phyloP scores from a whole-genome alignment of 2,797 vertebrate species.

The Schizopygopsis pylzovi region DNA sequence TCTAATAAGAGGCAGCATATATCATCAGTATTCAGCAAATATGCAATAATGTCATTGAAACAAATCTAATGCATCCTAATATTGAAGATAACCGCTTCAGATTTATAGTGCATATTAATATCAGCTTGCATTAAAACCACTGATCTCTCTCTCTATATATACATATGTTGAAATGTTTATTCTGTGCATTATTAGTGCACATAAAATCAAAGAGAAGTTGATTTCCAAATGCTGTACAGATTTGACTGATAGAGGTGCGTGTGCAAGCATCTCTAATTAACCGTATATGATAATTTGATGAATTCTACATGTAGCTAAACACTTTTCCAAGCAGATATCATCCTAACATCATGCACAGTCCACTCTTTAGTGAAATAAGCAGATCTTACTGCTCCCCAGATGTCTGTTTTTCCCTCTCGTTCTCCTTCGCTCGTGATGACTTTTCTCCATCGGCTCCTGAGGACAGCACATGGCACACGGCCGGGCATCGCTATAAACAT shows the following conservation, averaged over 20 bases:
- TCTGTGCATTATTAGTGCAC: not conserved
- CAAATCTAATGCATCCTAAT: not conserved
- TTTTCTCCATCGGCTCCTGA: conserved; percentile 71
- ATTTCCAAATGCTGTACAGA: not conserved
- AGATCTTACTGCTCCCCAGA: conserved; percentile 63
- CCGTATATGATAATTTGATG: not conserved
- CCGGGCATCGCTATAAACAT: not conserved
- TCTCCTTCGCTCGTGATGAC: conserved; percentile 67
- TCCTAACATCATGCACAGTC: not conserved
- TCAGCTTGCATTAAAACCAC: not conserved
- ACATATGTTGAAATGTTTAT: not conserved
- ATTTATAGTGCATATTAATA: not conserved
- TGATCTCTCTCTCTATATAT: not conserved
- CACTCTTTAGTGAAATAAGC: conserved; percentile 65
- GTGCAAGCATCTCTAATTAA: not conserved
- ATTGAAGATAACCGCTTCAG: not conserved
- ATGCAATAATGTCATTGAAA: not conserved
- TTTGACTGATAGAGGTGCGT: not conserved
- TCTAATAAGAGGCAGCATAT: not conserved
- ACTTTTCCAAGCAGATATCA: not conserved
- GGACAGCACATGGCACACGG: conserved; percentile 9
- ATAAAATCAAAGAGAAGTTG: not conserved
- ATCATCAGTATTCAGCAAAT: not conserved
- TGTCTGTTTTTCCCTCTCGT: conserved; percentile 50
- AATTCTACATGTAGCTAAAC: not conserved